phyloP scores from a whole-genome alignment of 2,797 vertebrate genomes.

The Aeoliscus strigatus region DNA sequence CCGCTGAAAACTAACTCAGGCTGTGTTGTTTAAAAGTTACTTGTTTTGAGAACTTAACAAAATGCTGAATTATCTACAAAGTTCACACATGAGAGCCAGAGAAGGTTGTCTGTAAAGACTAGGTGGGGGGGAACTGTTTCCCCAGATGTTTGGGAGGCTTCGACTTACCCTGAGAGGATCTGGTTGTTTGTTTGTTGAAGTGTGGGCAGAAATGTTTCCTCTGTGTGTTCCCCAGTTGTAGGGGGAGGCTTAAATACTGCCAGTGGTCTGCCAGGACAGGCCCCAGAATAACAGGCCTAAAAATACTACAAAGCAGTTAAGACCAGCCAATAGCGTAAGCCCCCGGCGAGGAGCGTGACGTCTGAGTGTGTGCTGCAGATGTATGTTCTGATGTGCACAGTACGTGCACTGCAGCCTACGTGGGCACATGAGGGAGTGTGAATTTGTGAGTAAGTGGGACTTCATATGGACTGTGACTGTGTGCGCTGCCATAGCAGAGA shows the following conservation, averaged over 20 bases:
- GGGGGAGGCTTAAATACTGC: conserved; percentile 65
- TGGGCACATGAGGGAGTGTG: too few relatives aligned
- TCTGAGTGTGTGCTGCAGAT: conserved; percentile 25
- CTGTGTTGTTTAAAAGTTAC: too few relatives aligned
- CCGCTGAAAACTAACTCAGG: background rate
- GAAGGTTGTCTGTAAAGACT: too few relatives aligned
- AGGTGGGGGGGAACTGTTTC: too few relatives aligned
- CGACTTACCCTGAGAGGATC: conserved; percentile 59
- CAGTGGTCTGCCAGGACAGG: conserved; percentile 56
- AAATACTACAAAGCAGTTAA: conserved; percentile 79
- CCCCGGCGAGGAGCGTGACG: conserved; percentile 49
- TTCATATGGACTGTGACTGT: too few relatives aligned
- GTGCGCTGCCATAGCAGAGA: too few relatives aligned
- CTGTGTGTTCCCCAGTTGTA: conserved; percentile 43
- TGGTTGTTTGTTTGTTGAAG: conserved; percentile 40
- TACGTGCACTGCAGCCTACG: conserved; percentile 12
- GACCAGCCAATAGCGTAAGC: conserved; percentile 63
- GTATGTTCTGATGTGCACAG: conserved; percentile 9
- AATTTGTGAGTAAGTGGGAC: too few relatives aligned
- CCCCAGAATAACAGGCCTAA: conserved; percentile 76
- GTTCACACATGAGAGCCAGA: too few relatives aligned
- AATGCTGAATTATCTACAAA: too few relatives aligned
- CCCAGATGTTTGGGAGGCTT: too few relatives aligned
- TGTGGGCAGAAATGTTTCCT: conserved; percentile 58
- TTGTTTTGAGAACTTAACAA: too few relatives aligned